Evolutionary conservation across 2,888 invertebrate species (phyloP).

Genomic region (Micoletzkya japonica): DNA sequence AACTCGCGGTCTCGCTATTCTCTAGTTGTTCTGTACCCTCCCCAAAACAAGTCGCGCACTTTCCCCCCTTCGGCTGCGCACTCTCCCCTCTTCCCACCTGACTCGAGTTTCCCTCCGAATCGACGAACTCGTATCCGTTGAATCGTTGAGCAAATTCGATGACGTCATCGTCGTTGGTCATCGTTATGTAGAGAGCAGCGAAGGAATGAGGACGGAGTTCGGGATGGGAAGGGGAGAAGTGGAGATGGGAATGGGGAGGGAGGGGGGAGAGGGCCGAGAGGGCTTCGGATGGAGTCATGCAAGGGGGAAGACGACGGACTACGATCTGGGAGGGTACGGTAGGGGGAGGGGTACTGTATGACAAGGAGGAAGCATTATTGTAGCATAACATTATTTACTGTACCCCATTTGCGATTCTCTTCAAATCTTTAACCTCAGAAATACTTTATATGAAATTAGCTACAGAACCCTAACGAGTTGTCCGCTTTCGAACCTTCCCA

Average conservation of each 20-base stretch:
- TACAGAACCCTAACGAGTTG: too few relatives aligned
- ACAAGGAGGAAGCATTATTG: too few relatives aligned
- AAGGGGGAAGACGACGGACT: conserved; percentile 27
- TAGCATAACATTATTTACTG: too few relatives aligned
- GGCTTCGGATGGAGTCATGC: conserved; percentile 21
- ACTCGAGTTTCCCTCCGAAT: conserved; percentile 13
- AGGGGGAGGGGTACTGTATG: too few relatives aligned
- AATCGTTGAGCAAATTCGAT: conserved; percentile 25
- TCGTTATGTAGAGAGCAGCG: conserved; percentile 7
- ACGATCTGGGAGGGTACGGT: too few relatives aligned
- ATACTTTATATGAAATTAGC: too few relatives aligned
- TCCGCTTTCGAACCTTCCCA: too few relatives aligned
- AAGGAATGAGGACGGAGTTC: conserved; percentile 26
- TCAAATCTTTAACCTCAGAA: too few relatives aligned
- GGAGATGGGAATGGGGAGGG: conserved; percentile 9
- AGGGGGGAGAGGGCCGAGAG: conserved; percentile 25
- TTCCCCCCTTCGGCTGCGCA: too few relatives aligned
- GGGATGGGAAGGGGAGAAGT: conserved; percentile 24
- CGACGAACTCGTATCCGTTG: conserved; percentile 28
- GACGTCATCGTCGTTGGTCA: conserved; percentile 20
- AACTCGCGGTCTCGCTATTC: too few relatives aligned
- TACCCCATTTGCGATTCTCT: too few relatives aligned
- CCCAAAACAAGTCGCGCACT: not conserved
- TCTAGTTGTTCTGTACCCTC: not conserved
- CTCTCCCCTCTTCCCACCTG: too few relatives aligned